Evolutionary conservation across 2,113 vertebrate genomes (phyloP).

Genomic region (Pluvialis apricaria): DNA sequence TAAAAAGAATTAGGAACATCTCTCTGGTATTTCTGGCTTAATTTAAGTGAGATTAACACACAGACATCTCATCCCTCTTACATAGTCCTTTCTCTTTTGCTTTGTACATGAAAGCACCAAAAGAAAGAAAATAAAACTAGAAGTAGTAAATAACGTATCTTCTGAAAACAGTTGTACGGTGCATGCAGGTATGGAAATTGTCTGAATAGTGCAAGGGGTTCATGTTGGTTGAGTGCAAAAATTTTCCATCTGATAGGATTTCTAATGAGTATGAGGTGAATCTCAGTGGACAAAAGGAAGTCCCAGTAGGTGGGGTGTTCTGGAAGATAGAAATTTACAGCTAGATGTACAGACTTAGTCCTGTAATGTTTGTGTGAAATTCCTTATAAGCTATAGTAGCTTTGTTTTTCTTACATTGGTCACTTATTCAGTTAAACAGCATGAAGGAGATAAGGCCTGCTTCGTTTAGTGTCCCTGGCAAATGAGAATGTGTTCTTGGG

Average conservation of each 20-base stretch:
- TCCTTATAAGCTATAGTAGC: background rate
- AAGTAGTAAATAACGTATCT: conserved; percentile 55
- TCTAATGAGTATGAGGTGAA: background rate
- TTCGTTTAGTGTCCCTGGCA: background rate
- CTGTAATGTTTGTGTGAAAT: background rate
- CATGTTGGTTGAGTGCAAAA: background rate
- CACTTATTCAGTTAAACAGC: background rate
- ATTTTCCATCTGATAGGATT: background rate
- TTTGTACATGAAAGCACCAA: conserved; percentile 34
- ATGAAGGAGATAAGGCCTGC: background rate
- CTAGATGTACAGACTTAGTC: background rate
- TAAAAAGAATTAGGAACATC: conserved; percentile 74
- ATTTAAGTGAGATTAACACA: conserved; percentile 76
- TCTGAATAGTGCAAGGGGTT: background rate
- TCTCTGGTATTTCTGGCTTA: conserved; percentile 71
- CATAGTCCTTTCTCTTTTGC: conserved; percentile 43
- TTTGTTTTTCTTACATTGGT: background rate
- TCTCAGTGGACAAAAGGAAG: background rate
- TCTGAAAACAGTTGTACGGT: conserved; percentile 47
- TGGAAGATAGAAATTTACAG: background rate
- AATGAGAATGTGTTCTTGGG: background rate
- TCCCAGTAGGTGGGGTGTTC: background rate
- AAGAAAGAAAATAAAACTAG: conserved; percentile 21
- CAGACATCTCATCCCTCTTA: conserved; percentile 39
- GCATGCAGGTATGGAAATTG: background rate